Evolutionary conservation across 2,113 vertebrate genomes (phyloP).

Genomic region (Maccullochella peelii): DNA sequence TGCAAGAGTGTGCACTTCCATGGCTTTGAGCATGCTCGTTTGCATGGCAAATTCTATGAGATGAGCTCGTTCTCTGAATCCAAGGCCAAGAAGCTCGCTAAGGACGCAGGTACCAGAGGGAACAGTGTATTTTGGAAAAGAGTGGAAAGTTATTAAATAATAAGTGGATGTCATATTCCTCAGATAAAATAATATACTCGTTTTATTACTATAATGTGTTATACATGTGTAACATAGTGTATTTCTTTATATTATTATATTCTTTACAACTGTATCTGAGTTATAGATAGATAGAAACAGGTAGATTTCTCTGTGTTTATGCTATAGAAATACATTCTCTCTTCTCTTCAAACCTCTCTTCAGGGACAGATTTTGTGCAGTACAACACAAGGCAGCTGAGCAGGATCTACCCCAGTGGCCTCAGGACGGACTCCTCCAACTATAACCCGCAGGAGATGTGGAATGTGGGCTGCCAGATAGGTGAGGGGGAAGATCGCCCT

Average conservation of each 20-base stretch:
- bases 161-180: neutral
- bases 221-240: neutral
- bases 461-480: constrained; percentile 94
- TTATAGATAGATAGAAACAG: too few species aligned
- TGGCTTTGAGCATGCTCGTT: constrained; percentile 86
- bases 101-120: constrained; percentile 86
- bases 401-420: constrained; percentile 91
- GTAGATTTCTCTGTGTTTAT: neutral
- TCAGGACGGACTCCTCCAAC: constrained; percentile 96
- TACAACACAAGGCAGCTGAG: constrained; percentile 91
- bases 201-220: neutral
- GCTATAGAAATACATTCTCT: neutral
- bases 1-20: constrained; percentile 91
- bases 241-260: neutral
- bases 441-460: constrained; percentile 95
- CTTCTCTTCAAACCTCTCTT: neutral
- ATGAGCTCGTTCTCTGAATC: constrained; percentile 93
- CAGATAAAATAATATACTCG: neutral
- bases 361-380: constrained; percentile 88
- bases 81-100: constrained; percentile 89
- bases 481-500: constrained; percentile 74
- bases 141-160: neutral
- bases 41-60: constrained; percentile 86
- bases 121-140: neutral
- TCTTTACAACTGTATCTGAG: neutral